Evolutionary conservation across 2,888 invertebrate species (phyloP).

Genomic region (Pyrrhosoma nymphula): DNA sequence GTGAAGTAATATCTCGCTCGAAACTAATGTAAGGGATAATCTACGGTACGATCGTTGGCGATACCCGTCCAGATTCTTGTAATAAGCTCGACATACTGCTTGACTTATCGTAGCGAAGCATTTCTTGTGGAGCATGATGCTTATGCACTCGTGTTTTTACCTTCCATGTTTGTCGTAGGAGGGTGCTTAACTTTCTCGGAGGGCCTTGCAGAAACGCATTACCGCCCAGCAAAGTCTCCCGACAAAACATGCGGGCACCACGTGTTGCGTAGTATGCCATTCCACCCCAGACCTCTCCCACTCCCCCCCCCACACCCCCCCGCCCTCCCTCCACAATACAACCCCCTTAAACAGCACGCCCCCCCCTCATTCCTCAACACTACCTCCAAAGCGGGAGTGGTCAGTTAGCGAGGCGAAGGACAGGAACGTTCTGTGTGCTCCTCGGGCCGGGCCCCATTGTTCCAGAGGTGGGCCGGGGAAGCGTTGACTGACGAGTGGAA

Average conservation of each 20-base stretch:
- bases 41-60: too few species aligned
- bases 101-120: too few species aligned
- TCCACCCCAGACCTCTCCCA: not conserved
- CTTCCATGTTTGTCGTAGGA: not conserved
- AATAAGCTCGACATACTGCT: too few species aligned
- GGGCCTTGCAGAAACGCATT: not conserved
- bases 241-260: slow-evolving; percentile 9
- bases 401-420: not conserved
- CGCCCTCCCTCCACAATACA: not conserved
- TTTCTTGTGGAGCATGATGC: not conserved
- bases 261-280: slow-evolving; percentile 13
- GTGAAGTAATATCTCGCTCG: too few species aligned
- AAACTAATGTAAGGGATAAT: too few species aligned
- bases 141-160: not conserved
- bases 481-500: not conserved
- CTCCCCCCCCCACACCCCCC: not conserved
- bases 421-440: not conserved
- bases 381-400: not conserved
- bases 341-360: not conserved
- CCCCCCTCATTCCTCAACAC: not conserved
- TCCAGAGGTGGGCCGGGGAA: not conserved
- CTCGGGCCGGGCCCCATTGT: not conserved
- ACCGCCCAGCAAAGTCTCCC: not conserved
- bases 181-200: too few species aligned
- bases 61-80: too few species aligned